Evolutionary conservation across 2,888 invertebrate species (phyloP), one percentile per base, ranked within the genome.

Genomic region (Meliscaeva auricollis): DNA sequence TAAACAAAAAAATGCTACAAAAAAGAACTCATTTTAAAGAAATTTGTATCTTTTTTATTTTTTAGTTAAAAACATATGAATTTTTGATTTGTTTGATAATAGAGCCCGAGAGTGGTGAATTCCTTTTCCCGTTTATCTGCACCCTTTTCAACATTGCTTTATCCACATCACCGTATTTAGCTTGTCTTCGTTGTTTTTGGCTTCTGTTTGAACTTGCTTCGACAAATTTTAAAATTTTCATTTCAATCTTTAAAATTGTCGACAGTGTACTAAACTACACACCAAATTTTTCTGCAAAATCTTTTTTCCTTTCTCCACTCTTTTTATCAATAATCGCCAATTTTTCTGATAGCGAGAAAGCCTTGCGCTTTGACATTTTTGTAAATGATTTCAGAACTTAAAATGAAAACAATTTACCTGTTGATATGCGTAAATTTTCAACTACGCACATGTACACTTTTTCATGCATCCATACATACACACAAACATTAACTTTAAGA

Each of bases 371-470:
- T 6, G 32, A 32, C 32, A 32, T 6, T 32, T 32, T 32, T 3
- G 32, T 8, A 32, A 8, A 32, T 6, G 3, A n/a, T n/a, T n/a
- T n/a, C n/a, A n/a, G 20, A 41, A 38, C 41, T 58, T 58, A 20
- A 58, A 58, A 58, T 58, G 13, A 20, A 20, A 58, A 41, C 58
- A 20, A 38, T 58, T 41, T 20, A 38, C 58, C 38, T 58, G 58
- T 58, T 4, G 2, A 26, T 26, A 4, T 58, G 38, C 38, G 38
- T 44, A 44, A 15, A n/a, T 6, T n/a, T 15, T 15, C n/a, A 13
- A 44, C 41, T 13, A n/a, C n/a, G 4, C 44, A 44, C 7, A 44
- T 44, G 44, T 15, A 38, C 38, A 3, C 38, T 38, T 38, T 38
- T 38, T 38, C 38, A 38, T 7, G 38, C 38, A 38, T 7, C 38